Conservation (phyloP, 2,888 invertebrate genomes). For the Conistra vaccinii region DNA sequence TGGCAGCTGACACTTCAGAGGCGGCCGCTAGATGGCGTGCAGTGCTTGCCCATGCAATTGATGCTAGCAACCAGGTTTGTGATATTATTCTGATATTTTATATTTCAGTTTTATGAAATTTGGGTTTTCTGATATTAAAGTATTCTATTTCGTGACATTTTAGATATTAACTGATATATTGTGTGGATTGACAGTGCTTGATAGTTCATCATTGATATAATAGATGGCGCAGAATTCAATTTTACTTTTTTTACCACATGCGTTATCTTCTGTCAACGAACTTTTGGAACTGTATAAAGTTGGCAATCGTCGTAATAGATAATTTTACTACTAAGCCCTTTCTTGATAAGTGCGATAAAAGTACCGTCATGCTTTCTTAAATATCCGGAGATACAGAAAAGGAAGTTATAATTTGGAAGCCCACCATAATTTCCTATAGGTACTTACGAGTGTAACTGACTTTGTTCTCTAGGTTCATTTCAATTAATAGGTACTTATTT, state of each 20-base stretch:
- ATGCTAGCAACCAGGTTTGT: conserved; percentile 92
- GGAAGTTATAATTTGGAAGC: background rate
- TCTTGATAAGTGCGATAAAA: conserved; percentile 39
- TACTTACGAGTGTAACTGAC: background rate
- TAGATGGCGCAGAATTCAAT: conserved; percentile 54
- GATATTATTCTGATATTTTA: background rate
- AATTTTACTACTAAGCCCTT: conserved; percentile 29
- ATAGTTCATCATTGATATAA: conserved; percentile 4
- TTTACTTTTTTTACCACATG: background rate
- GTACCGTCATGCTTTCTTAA: conserved; percentile 18
- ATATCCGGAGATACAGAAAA: conserved; percentile 21
- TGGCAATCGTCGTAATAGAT: conserved; percentile 25
- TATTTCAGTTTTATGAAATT: background rate
- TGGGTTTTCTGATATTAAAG: background rate
- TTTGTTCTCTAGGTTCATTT: background rate
- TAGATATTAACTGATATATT: too few relatives aligned
- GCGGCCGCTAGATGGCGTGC: conserved; percentile 94
- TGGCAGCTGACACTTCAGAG: conserved; percentile 95
- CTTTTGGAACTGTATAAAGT: conserved; percentile 35
- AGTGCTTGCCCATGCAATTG: conserved; percentile 94
- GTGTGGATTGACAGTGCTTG: background rate
- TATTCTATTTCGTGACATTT: background rate
- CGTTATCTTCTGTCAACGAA: conserved; percentile 34
- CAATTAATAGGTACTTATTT: too few relatives aligned
- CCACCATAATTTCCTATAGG: too few relatives aligned